Conservation (phyloP, 37 sponge, comb jelly and placozoan species). For the Crambe crambe region DNA sequence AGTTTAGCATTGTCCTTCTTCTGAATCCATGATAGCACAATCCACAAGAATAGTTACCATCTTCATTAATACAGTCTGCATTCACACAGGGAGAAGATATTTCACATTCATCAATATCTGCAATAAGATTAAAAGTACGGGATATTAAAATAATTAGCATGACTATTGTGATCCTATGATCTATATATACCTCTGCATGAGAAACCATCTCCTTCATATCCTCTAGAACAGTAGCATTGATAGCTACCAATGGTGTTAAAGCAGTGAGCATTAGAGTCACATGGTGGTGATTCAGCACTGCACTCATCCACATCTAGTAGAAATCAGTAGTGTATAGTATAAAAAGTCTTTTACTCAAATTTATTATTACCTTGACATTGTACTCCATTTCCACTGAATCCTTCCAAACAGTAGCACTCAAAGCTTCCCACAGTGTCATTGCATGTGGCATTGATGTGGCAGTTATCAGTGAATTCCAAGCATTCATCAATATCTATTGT, state of each 20-base stretch:
- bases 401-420: conserved; percentile 22
- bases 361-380: not conserved
- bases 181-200: not conserved
- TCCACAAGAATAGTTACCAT: conserved; percentile 1
- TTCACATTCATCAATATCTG: conserved; percentile 21
- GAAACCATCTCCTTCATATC: not conserved
- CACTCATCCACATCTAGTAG: not conserved
- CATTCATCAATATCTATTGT: conserved; percentile 43
- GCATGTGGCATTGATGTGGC: conserved; percentile 16
- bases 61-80: conserved; percentile 13
- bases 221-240: not conserved
- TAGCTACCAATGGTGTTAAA: not conserved
- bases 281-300: not conserved
- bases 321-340: not conserved
- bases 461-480: not conserved
- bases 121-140: too few species aligned
- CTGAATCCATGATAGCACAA: not conserved
- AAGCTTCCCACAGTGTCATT: conserved; percentile 49
- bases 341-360: not conserved
- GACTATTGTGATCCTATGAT: not conserved
- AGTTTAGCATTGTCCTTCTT: not conserved
- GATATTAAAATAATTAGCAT: not conserved
- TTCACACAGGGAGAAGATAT: not conserved
- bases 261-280: not conserved
- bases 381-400: not conserved